These are phyloP conservation scores for Pseudorhiza aurosa DNA, from an alignment of 30 jellyfish, hydroid and myxozoan genomes.

Conservation along the genomic window DNA sequence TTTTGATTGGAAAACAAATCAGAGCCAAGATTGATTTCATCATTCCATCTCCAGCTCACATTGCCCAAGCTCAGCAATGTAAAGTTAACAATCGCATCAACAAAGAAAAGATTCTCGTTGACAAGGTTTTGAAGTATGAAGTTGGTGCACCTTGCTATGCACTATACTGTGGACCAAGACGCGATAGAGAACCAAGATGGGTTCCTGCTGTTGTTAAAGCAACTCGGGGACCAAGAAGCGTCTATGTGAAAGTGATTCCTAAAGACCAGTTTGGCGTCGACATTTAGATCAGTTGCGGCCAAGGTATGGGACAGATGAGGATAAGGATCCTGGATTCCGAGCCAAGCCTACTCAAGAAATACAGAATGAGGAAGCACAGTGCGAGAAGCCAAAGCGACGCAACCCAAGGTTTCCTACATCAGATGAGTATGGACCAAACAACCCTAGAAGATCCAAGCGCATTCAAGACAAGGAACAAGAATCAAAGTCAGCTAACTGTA, in stretches of 20 bases:
- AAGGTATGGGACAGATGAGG: not conserved
- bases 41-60: conserved; percentile 23
- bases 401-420: no score
- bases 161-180: conserved; percentile 23
- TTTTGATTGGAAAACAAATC: conserved; percentile 24
- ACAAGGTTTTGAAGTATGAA: not conserved
- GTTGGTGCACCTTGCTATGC: conserved; percentile 17
- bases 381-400: no score
- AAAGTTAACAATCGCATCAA: not conserved
- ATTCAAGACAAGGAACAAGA: no score
- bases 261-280: not conserved
- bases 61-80: conserved; percentile 1
- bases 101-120: not conserved
- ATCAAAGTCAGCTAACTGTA: no score
- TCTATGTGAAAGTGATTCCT: not conserved
- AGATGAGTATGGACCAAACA: no score
- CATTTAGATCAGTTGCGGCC: not conserved
- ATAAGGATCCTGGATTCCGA: not conserved
- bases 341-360: no score
- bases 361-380: no score
- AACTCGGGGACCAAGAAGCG: conserved; percentile 11
- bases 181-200: conserved; percentile 41
- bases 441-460: no score
- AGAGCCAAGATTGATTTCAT: conserved; percentile 25
- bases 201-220: conserved; percentile 19